Conservation (phyloP, 2,797 vertebrate genomes). For the Brachymystax lenok region DNA sequence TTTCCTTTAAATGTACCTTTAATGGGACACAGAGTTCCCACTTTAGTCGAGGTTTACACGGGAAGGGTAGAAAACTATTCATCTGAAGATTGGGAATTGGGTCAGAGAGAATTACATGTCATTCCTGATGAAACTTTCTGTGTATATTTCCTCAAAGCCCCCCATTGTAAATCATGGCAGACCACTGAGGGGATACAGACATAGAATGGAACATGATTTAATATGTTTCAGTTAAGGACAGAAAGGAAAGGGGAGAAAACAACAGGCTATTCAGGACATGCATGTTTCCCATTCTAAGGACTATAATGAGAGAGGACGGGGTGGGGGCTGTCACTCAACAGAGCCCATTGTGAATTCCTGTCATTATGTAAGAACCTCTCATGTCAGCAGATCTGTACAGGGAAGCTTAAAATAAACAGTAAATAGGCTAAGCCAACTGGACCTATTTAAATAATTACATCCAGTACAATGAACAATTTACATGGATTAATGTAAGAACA, state of each 20-base stretch:
- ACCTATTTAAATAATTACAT: constrained; percentile 70
- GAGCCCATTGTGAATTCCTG: constrained; percentile 25
- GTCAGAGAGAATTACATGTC: constrained; percentile 75
- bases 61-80: constrained; percentile 55
- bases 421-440: constrained; percentile 65
- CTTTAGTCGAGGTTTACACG: constrained; percentile 58
- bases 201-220: constrained; percentile 68
- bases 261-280: constrained; percentile 69
- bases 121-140: constrained; percentile 72
- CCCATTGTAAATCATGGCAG: constrained; percentile 64
- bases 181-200: constrained; percentile 57
- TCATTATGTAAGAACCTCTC: constrained; percentile 67
- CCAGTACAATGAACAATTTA: constrained; percentile 65
- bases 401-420: constrained; percentile 68
- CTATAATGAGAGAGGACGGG: constrained; percentile 54
- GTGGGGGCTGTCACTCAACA: constrained; percentile 64
- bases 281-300: constrained; percentile 57
- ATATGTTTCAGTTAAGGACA: constrained; percentile 58
- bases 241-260: constrained; percentile 42
- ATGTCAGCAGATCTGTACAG: constrained; percentile 61
- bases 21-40: constrained; percentile 64
- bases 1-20: constrained; percentile 68
- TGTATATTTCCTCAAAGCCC: constrained; percentile 67
- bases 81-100: constrained; percentile 73
- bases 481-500: constrained; percentile 48